Base-by-base conservation (phyloP, 1,140 invertebrate species). In the Sycophila sp. region DNA sequence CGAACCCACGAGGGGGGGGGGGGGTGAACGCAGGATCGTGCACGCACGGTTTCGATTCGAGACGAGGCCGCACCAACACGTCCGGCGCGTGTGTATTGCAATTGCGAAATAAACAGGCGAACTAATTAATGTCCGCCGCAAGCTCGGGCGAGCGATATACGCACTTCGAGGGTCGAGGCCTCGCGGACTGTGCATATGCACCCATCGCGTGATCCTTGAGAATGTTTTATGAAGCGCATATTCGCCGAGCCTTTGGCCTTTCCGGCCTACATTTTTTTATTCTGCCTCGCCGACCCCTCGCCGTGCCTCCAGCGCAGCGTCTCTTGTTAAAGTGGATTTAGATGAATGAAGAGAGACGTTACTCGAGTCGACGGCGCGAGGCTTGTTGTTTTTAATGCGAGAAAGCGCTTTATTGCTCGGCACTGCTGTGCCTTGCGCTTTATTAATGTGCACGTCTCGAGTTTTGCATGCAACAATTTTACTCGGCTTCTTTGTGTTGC, bases 61-160 rank as follows among this genome's bases (percentile, higher is more conserved):
- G n/a, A n/a, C n/a, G n/a, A n/a, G n/a, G n/a, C n/a, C n/a, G n/a
- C n/a, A n/a, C n/a, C n/a, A n/a, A n/a, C n/a, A 36, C n/a, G 17
- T 17, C 17, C 38, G 19, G 51, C n/a, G 32, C 24, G 22, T 47
- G 40, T 10, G 34, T 28, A 62, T 45, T 32, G 59, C 47, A 45
- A 62, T 47, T 47, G 40, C 26, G 17, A 47, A 62, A 62, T 32
- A 47, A 62, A 32, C 59, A 62, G 26, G 59, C 26, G 30, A 45
- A 47, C 17, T 62, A 62, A 62, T 62, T 47, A 62, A 47, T 19
- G 38, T 62, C 40, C 26, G 7, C 59, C 42, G 17, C 26, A 47
- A 47, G 59, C 17, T 22, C n/a, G 11, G 19, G 28, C 34, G n/a
- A n/a, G n/a, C n/a, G n/a, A n/a, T n/a, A 45, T 10, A 45, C n/a